Conservation (phyloP, 2,888 invertebrate species). For the Drosophila helvetica region DNA sequence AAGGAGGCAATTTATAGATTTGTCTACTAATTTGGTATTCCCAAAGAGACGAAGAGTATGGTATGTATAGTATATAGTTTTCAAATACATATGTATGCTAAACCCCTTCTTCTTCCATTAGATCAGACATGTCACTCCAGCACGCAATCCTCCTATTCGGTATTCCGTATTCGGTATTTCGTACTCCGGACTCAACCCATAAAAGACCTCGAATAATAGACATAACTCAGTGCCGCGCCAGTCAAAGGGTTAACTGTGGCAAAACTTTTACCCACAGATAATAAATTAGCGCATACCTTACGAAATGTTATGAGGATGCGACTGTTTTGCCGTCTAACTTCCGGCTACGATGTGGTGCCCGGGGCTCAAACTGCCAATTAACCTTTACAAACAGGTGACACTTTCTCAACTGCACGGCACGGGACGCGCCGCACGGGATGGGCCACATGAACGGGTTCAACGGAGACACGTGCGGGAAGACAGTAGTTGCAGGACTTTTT, state of each 20-base stretch:
- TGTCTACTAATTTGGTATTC: conserved; percentile 7
- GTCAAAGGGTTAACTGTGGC: conserved; percentile 67
- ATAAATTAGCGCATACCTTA: conserved; percentile 79
- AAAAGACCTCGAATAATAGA: conserved; percentile 12
- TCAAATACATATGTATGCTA: not conserved
- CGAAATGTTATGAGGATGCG: conserved; percentile 73
- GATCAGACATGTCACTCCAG: conserved; percentile 23
- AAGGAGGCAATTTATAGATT: conserved; percentile 7
- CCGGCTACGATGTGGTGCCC: conserved; percentile 41
- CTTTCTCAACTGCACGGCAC: conserved; percentile 60
- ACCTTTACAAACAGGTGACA: conserved; percentile 63
- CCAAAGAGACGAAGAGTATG: not conserved
- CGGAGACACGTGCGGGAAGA: conserved; percentile 34
- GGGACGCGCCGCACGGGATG: not conserved
- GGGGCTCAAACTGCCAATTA: conserved; percentile 63
- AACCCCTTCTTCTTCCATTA: conserved; percentile 2
- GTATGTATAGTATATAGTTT: not conserved
- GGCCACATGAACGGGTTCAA: conserved; percentile 57
- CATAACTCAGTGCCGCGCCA: conserved; percentile 26
- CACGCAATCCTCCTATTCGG: conserved; percentile 47
- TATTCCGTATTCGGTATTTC: conserved; percentile 11
- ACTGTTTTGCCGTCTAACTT: conserved; percentile 44
- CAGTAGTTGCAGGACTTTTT: not conserved
- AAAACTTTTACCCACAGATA: conserved; percentile 79
- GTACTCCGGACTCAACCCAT: conserved; percentile 7